Conservation (phyloP, 2,888 invertebrate genomes). For the Dichetophora obliterata region DNA sequence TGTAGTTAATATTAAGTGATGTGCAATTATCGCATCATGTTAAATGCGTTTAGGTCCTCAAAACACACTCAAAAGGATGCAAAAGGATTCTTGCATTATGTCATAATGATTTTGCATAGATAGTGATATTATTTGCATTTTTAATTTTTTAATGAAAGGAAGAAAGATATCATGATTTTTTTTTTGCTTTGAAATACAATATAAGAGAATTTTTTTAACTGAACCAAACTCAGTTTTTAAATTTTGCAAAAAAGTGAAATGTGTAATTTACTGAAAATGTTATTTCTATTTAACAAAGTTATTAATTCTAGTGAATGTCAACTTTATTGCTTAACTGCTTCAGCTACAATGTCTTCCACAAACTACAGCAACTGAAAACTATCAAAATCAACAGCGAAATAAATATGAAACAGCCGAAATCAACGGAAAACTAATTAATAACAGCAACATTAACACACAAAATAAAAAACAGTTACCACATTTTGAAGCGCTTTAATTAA, state of each 20-base stretch:
- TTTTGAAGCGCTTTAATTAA: not conserved
- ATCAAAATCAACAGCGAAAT: too few relatives aligned
- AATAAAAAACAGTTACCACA: not conserved
- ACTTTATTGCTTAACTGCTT: too few relatives aligned
- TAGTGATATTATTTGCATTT: not conserved
- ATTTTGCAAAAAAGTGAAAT: too few relatives aligned
- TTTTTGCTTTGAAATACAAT: too few relatives aligned
- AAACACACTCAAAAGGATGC: not conserved
- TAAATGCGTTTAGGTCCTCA: conserved; percentile 3
- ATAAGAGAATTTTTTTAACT: too few relatives aligned
- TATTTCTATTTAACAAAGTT: too few relatives aligned
- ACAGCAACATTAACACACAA: conserved; percentile 9
- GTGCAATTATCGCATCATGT: conserved; percentile 3
- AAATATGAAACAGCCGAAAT: not conserved
- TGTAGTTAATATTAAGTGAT: not conserved
- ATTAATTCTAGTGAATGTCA: too few relatives aligned
- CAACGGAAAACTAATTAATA: not conserved
- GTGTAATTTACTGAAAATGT: too few relatives aligned
- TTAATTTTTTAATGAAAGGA: not conserved
- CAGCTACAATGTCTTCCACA: too few relatives aligned
- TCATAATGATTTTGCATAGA: not conserved
- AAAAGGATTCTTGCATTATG: not conserved
- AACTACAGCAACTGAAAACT: too few relatives aligned
- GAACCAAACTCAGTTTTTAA: too few relatives aligned
- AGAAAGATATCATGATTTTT: not conserved